These are phyloP conservation scores for Ailuropoda melanoleuca DNA, from an alignment of 2,113 vertebrate genomes.

Conservation along the genomic window DNA sequence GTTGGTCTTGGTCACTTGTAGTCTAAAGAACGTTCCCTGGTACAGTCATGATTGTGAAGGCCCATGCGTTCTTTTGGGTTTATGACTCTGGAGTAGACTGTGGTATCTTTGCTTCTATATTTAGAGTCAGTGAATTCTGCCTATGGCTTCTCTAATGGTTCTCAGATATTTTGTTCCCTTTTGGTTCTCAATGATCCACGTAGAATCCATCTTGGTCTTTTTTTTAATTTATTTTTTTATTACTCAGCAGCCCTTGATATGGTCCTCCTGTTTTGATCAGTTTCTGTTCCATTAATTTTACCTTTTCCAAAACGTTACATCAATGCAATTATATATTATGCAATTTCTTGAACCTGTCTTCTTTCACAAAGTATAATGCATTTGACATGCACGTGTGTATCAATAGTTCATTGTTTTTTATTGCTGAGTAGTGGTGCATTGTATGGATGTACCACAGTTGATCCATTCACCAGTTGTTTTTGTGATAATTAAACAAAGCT, in stretches of 20 bases:
- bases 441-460: not conserved
- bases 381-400: not conserved
- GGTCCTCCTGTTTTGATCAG: not conserved
- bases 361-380: not conserved
- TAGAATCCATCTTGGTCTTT: not conserved
- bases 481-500: not conserved
- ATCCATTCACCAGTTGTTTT: not conserved
- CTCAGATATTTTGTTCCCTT: not conserved
- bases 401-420: not conserved
- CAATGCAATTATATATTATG: not conserved
- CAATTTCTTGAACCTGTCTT: not conserved
- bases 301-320: not conserved
- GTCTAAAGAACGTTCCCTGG: not conserved
- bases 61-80: not conserved
- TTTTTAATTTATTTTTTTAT: not conserved
- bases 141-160: not conserved
- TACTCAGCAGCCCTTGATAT: not conserved
- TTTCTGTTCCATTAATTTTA: slow-evolving; percentile 17
- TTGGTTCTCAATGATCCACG: not conserved
- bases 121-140: not conserved
- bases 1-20: not conserved
- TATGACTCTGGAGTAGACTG: not conserved
- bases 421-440: not conserved
- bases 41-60: not conserved
- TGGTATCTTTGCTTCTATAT: not conserved